Percentiles rank a stretch among this genome's conserved stretches.
These are phyloP conservation scores for Pseudonaja textilis DNA, from an alignment of 2,113 vertebrate species.

Conservation along the genomic window DNA sequence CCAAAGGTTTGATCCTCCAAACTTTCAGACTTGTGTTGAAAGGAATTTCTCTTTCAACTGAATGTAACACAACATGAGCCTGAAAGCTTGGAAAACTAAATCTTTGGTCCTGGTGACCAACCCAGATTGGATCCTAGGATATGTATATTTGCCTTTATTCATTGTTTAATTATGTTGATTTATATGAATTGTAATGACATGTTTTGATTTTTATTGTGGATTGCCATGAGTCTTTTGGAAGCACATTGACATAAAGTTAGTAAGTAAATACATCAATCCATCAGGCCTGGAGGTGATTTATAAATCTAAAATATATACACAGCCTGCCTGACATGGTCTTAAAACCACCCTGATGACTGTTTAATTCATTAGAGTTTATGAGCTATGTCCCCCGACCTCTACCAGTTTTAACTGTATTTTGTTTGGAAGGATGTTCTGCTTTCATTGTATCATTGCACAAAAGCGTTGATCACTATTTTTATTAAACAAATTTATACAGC, in stretches of 20 bases:
- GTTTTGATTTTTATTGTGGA: not conserved
- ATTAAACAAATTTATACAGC: not conserved
- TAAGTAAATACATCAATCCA: not conserved
- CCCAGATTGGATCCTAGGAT: no score
- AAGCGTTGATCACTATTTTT: not conserved
- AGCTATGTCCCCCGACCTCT: not conserved
- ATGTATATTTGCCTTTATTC: not conserved
- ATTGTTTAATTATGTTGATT: not conserved
- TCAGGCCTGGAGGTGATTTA: not conserved
- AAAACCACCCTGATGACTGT: not conserved
- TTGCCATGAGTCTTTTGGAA: not conserved
- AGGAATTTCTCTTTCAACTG: not conserved
- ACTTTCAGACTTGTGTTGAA: not conserved
- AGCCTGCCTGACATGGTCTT: not conserved
- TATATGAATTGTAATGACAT: not conserved
- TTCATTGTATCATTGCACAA: not conserved
- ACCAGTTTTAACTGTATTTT: not conserved
- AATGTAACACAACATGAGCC: not conserved
- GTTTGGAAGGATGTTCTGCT: not conserved
- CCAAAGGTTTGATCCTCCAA: not conserved
- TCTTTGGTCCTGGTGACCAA: not conserved
- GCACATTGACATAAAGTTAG: not conserved
- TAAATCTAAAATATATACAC: not conserved
- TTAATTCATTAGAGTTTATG: not conserved
- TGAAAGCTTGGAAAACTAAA: not conserved